Percentiles rank a stretch among this genome's conserved stretches.
Evolutionary conservation across 2,797 vertebrate genomes (phyloP).

Genomic region (Odontamblyopus lacepedii): DNA sequence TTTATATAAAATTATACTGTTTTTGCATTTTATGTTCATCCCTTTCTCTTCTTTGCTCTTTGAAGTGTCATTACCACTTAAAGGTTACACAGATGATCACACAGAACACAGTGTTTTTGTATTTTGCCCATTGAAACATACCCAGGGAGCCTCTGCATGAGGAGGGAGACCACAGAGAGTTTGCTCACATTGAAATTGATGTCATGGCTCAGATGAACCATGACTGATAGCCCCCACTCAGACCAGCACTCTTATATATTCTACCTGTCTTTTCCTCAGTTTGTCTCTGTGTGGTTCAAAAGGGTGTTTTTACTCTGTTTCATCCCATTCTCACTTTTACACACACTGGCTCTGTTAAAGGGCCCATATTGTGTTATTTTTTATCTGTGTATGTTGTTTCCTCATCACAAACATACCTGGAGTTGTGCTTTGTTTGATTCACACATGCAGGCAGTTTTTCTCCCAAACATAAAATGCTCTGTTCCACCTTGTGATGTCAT

Average conservation of each 20-base stretch:
- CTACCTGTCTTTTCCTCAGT: not conserved
- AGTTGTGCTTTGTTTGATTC: too few species aligned
- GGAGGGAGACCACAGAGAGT: slow-evolving; percentile 55
- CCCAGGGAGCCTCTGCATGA: slow-evolving; percentile 42
- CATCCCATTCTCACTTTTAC: slow-evolving; percentile 5
- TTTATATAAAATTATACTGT: not conserved
- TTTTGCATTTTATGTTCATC: not conserved
- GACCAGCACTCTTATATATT: not conserved
- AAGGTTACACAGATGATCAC: not conserved
- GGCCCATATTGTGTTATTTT: too few species aligned
- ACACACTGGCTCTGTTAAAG: not conserved
- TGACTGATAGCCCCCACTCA: slow-evolving; percentile 5
- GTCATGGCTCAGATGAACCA: slow-evolving; percentile 20
- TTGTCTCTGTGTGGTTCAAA: not conserved
- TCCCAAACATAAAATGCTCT: too few species aligned
- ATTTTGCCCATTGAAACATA: slow-evolving; percentile 31
- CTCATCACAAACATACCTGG: too few species aligned
- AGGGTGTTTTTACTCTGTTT: not conserved
- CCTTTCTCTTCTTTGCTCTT: not conserved
- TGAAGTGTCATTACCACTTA: not conserved
- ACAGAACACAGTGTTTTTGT: slow-evolving; percentile 4
- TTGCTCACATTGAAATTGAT: slow-evolving; percentile 59
- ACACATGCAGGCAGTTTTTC: too few species aligned
- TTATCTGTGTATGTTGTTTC: too few species aligned
- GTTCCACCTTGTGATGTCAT: too few species aligned